phyloP scores from a whole-genome alignment of 1,140 invertebrate genomes.

The Pseudobourletiella spinata region DNA sequence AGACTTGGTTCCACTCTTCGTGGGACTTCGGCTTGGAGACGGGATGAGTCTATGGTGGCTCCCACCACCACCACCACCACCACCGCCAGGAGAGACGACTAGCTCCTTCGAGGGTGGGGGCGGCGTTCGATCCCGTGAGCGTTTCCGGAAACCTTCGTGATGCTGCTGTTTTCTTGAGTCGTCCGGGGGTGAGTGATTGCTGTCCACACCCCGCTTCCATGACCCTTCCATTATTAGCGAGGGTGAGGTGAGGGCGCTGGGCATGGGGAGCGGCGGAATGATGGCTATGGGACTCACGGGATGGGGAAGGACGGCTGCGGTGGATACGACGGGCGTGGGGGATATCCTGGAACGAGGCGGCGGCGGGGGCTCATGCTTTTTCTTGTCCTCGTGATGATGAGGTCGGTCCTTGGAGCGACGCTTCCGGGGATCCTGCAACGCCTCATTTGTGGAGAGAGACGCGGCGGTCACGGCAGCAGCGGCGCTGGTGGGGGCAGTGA shows the following conservation, averaged over 20 bases:
- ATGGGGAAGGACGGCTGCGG: neutral
- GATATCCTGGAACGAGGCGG: neutral
- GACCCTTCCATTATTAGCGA: neutral
- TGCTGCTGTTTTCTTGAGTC: too few relatives aligned
- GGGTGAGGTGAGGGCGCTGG: neutral
- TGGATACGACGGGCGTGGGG: neutral
- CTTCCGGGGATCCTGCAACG: neutral
- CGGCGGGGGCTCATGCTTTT: neutral
- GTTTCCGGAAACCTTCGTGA: neutral
- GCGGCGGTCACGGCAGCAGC: neutral
- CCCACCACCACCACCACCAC: too few relatives aligned
- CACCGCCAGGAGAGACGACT: too few relatives aligned
- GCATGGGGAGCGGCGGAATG: neutral
- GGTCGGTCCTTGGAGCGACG: neutral
- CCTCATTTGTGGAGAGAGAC: too few relatives aligned
- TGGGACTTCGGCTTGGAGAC: neutral
- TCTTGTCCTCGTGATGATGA: neutral
- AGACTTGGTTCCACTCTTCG: slow-evolving; percentile 1
- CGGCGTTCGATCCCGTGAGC: neutral
- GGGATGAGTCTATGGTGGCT: neutral
- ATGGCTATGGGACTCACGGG: neutral
- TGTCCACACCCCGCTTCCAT: neutral
- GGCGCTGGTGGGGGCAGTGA: too few relatives aligned
- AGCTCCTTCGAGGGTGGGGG: neutral
- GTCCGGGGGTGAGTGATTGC: too few relatives aligned